Evolutionary conservation across 2,797 vertebrate species (phyloP).

Genomic region (Lemur catta): DNA sequence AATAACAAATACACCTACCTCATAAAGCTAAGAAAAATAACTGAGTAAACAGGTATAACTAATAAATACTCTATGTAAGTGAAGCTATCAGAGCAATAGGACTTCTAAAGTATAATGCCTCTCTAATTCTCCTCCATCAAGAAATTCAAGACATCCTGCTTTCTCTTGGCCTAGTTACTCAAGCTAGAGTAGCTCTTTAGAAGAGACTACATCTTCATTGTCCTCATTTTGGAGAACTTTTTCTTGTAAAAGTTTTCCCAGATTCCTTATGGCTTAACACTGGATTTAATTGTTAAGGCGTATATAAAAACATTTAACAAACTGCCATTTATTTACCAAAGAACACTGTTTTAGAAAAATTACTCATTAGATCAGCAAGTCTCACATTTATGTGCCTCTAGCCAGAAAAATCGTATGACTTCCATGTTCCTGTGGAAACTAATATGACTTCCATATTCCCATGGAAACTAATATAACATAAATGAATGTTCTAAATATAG

Average conservation of each 20-base stretch:
- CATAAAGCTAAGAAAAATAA: background rate
- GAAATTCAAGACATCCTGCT: constrained; percentile 31
- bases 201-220: constrained; percentile 4
- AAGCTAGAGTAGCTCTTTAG: background rate
- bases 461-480: background rate
- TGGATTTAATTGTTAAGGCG: background rate
- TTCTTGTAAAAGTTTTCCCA: constrained; percentile 29
- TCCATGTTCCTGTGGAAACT: background rate
- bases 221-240: background rate
- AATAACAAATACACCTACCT: background rate
- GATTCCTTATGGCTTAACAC: background rate
- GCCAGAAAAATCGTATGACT: background rate
- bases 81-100: background rate
- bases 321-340: background rate
- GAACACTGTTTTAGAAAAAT: background rate
- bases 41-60: background rate
- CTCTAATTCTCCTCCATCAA: constrained; percentile 1
- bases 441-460: background rate
- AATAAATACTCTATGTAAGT: background rate
- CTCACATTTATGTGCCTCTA: background rate
- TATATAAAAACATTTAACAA: constrained; percentile 42
- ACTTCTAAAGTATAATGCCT: background rate
- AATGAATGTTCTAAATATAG: constrained; percentile 11
- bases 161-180: background rate
- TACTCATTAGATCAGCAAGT: background rate